Base-by-base conservation (phyloP, 2,888 invertebrate genomes). In the Eupelmus urozonus region DNA sequence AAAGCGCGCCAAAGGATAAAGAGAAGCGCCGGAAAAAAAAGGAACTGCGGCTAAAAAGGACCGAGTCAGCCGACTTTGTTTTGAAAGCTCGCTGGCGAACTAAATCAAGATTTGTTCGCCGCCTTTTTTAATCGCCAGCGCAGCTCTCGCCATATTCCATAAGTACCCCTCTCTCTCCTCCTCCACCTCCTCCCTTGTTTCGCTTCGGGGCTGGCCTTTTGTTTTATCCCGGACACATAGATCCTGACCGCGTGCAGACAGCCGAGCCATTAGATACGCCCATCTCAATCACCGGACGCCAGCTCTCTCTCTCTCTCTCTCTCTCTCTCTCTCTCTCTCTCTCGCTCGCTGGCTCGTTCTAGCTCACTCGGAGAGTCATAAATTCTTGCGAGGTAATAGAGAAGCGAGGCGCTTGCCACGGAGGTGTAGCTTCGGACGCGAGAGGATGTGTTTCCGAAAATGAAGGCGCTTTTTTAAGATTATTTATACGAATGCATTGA, bases 201-300 rank as follows among this genome's bases (percentile, higher is more conserved):
- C 63, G 74, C 73, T 40, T 13, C 40, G 53, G 23, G 40, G 16
- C 49, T n/a, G 2, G 29, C 42, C 69, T 51, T 76, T 67, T 69
- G 69, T 62, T 76, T 76, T 55, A 76, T 66, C 59, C 67, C 27
- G 16, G 57, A 79, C 74, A 79, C 83, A 85, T 84, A 84, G 84
- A 85, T 85, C 82, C 79, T 82, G 59, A 53, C 80, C 74, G 80
- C 78, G 80, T 78, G 84, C 82, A 82, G 85, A 85, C 85, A 86
- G 84, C 82, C 11, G 49, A 34, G 82, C 85, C 85, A 85, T 86
- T 84, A 85, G 83, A 84, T 85, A 84, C 85, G 84, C 83, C 84
- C 85, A 86, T 85, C 86, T 86, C 85, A 85, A 87, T 87, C 87
- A 86, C 85, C 20, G 34, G 51, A 25, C 34, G 49, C 20, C 25